Conservation (phyloP, 1,140 invertebrate genomes). For the Saccostrea glomerata region DNA sequence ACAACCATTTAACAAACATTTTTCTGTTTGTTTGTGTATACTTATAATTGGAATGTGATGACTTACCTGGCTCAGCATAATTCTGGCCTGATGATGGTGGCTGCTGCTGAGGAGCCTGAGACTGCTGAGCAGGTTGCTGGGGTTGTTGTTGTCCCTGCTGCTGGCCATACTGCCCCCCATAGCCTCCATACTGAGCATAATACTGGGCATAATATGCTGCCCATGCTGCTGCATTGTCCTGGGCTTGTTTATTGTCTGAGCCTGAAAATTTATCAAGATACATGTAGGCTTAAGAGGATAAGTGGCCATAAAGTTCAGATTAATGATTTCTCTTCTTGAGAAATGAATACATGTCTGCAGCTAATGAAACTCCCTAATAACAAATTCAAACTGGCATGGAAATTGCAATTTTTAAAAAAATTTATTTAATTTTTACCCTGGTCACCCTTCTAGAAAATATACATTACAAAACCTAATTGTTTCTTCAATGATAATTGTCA, state of each 20-base stretch:
- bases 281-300: too few species aligned
- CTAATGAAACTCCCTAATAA: too few species aligned
- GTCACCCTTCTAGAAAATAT: too few species aligned
- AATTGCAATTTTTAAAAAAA: too few species aligned
- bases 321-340: too few species aligned
- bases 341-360: too few species aligned
- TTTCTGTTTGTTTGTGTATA: not conserved
- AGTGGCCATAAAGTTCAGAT: too few species aligned
- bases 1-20: too few species aligned
- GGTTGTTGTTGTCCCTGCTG: slow-evolving; percentile 69
- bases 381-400: too few species aligned
- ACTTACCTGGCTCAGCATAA: slow-evolving; percentile 11
- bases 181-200: slow-evolving; percentile 70
- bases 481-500: not conserved
- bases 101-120: slow-evolving; percentile 81
- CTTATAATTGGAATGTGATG: too few species aligned
- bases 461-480: too few species aligned
- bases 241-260: slow-evolving; percentile 70
- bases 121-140: slow-evolving; percentile 68
- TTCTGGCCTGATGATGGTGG: slow-evolving; percentile 54
- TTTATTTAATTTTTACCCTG: too few species aligned
- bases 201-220: slow-evolving; percentile 82
- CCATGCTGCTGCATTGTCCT: slow-evolving; percentile 81
- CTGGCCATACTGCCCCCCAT: slow-evolving; percentile 74
- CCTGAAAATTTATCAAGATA: slow-evolving; percentile 22